Evolutionary conservation across 2,888 invertebrate species (phyloP).

Genomic region (Orgyia antiqua): DNA sequence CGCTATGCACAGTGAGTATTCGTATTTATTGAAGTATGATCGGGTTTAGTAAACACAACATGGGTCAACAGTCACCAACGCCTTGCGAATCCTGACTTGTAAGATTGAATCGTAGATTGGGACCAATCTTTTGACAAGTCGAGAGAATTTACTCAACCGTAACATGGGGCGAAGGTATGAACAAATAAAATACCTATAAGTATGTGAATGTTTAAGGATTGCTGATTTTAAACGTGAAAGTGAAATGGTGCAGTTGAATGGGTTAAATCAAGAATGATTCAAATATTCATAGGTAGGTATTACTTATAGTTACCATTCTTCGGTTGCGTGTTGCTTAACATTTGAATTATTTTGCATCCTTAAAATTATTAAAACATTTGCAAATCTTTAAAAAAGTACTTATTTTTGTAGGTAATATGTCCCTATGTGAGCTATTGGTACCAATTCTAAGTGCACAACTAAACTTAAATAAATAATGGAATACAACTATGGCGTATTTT

Average conservation of each 20-base stretch:
- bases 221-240: slow-evolving; percentile 5
- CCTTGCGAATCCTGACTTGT: slow-evolving; percentile 24
- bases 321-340: too few relatives aligned
- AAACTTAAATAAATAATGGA: too few relatives aligned
- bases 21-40: slow-evolving; percentile 13
- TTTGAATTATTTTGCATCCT: too few relatives aligned
- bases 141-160: slow-evolving; percentile 17
- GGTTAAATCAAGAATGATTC: not conserved
- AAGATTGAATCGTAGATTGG: slow-evolving; percentile 25
- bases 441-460: too few relatives aligned
- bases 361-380: too few relatives aligned
- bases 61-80: slow-evolving; percentile 21
- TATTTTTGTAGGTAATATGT: too few relatives aligned
- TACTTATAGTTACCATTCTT: too few relatives aligned
- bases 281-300: too few relatives aligned
- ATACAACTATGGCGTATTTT: too few relatives aligned
- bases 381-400: too few relatives aligned
- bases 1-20: slow-evolving; percentile 6
- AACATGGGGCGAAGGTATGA: slow-evolving; percentile 15
- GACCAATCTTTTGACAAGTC: slow-evolving; percentile 26
- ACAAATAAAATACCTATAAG: slow-evolving; percentile 20
- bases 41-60: slow-evolving; percentile 17
- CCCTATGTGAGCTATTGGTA: too few relatives aligned
- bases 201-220: slow-evolving; percentile 19
- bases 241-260: slow-evolving; percentile 1